Evolutionary conservation across 2,113 vertebrate genomes (phyloP).

Genomic region (Salvelinus namaycush): DNA sequence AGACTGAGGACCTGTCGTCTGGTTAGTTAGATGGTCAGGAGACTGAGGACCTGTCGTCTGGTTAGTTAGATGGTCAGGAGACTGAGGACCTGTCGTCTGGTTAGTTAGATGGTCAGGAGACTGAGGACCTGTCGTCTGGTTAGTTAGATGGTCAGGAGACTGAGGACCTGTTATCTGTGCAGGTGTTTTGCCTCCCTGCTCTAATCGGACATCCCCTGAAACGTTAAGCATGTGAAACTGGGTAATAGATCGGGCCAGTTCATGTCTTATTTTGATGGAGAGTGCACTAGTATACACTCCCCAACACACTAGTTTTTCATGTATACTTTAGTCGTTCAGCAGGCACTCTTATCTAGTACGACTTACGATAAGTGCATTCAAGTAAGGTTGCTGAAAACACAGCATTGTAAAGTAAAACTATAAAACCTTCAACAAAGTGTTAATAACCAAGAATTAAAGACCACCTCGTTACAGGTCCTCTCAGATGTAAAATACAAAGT

Average conservation of each 20-base stretch:
- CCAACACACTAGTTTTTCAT: too few species aligned
- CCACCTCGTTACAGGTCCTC: too few species aligned
- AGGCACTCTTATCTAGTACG: background rate
- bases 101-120: too few species aligned
- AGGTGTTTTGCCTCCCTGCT: slow-evolving; percentile 36
- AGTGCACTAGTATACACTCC: slow-evolving; percentile 12
- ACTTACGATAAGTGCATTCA: background rate
- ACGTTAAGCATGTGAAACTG: slow-evolving; percentile 56
- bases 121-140: slow-evolving; percentile 51
- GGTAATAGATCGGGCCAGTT: slow-evolving; percentile 62
- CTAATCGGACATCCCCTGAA: slow-evolving; percentile 62
- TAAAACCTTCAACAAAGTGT: too few species aligned
- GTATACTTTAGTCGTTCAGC: background rate
- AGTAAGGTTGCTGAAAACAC: background rate
- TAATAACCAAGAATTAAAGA: too few species aligned
- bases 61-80: too few species aligned
- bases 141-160: slow-evolving; percentile 58
- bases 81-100: too few species aligned
- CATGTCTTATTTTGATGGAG: slow-evolving; percentile 46
- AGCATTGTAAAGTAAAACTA: too few species aligned
- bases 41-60: too few species aligned
- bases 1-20: too few species aligned
- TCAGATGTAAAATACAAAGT: too few species aligned
- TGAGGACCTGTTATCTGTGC: slow-evolving; percentile 35
- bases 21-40: too few species aligned